A percentile compares a stretch with the other conserved stretches of the same genome.
Evolutionary conservation across 2,797 vertebrate genomes (phyloP).

Genomic region (Sebastes itinus): DNA sequence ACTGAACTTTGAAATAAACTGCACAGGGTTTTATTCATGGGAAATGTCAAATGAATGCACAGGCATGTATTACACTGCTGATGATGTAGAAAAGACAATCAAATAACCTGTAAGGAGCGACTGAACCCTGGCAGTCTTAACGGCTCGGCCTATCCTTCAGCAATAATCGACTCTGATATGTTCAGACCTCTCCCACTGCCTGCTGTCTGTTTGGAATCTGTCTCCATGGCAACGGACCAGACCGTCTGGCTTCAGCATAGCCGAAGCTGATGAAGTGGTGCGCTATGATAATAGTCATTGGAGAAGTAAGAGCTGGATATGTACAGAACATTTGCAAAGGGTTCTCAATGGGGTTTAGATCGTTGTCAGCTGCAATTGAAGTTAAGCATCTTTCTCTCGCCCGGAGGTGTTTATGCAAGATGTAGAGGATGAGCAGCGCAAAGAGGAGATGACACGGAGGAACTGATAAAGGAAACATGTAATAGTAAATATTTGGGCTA

Average conservation of each 20-base stretch:
- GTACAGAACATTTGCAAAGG: constrained; percentile 1
- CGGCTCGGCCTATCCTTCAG: constrained; percentile 27
- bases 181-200: constrained; percentile 45
- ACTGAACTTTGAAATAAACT: neutral
- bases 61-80: neutral
- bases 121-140: constrained; percentile 3
- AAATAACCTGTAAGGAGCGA: neutral
- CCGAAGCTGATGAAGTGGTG: constrained; percentile 35
- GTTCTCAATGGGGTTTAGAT: neutral
- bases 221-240: constrained; percentile 67
- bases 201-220: constrained; percentile 60
- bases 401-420: neutral
- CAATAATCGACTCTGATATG: constrained; percentile 38
- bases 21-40: neutral
- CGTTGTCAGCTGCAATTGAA: neutral
- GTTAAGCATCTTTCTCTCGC: neutral
- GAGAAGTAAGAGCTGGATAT: constrained; percentile 15
- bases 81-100: neutral
- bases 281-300: constrained; percentile 37
- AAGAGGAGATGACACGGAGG: neutral
- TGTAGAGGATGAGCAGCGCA: neutral
- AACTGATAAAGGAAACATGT: neutral
- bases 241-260: constrained; percentile 49
- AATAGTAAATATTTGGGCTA: neutral
- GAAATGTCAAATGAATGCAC: neutral